Evolutionary conservation across 2,888 invertebrate species (phyloP), one percentile per base, ranked within the genome.

Genomic region (Charanyca ferruginea): DNA sequence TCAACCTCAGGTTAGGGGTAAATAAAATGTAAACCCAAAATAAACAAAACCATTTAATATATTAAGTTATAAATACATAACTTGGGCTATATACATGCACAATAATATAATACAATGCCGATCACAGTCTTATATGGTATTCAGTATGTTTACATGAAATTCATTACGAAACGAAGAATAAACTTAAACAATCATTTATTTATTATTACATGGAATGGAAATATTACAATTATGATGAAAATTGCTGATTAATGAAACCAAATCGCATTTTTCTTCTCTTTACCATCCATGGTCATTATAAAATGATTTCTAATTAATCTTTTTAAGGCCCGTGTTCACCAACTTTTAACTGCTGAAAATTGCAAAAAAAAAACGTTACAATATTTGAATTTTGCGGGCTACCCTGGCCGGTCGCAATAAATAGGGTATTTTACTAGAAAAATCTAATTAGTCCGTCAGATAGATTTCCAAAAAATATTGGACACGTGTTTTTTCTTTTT

Each of bases 71-170:
- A 85, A 87, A 84, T 84, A 87, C 81, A 83, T 85, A 88, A 87
- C 84, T 81, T 84, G 58, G 78, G 82, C 82, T 80, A 77, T 78
- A 79, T 83, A 85, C 84, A 75, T 81, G 86, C 83, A 86, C 81
- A 79, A 77, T 73, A 83, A 73, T 84, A 85, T 83, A 84, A 79
- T 87, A 89, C 81, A 87, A 87, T 87, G 83, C 85, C 85, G 84
- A 90, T 91, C 91, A 91, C 91, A 91, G 91, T 90, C 90, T 91
- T 88, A 86, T 85, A 78, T 70, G 77, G 80, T 85, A 85, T 66
- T 74, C 47, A 72, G 58, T 77, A 74, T 65, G 35, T 71, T 65
- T 38, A 77, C 11, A 72, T 62, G 74, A 54, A 45, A 51, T 47
- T 61, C 13, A 23, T 25, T n/a, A 16, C 18, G 22, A 25, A 32